Evolutionary conservation across 2,797 vertebrate species (phyloP).

Genomic region (Protonibea diacanthus): DNA sequence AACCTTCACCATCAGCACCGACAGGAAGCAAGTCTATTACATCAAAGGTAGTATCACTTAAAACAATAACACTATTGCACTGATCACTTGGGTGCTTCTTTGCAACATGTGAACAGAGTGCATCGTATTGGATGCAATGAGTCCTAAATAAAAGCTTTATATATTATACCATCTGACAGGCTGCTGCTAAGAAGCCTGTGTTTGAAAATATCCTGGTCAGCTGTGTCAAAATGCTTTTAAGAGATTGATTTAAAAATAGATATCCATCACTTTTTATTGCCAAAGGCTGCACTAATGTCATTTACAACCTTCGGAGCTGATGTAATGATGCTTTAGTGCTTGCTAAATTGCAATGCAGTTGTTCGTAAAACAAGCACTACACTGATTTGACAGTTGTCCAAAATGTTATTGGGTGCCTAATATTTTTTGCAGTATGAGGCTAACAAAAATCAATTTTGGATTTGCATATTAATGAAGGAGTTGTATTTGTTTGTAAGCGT

Average conservation of each 20-base stretch:
- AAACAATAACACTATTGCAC: neutral
- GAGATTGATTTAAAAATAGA: conserved; percentile 43
- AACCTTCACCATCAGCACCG: neutral
- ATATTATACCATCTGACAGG: conserved; percentile 17
- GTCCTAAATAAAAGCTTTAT: neutral
- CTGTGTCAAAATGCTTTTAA: conserved; percentile 48
- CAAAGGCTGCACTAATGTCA: conserved; percentile 23
- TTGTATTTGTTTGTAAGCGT: conserved; percentile 14
- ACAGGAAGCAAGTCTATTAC: conserved; percentile 5
- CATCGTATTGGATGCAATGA: neutral
- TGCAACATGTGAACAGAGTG: conserved; percentile 20
- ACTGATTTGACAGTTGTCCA: conserved; percentile 21
- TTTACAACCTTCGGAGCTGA: conserved; percentile 28
- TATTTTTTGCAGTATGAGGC: neutral
- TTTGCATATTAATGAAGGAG: conserved; percentile 8
- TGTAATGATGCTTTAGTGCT: conserved; percentile 29
- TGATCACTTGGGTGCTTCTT: neutral
- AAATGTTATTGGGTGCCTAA: neutral
- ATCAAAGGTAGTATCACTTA: conserved; percentile 5
- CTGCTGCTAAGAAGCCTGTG: conserved; percentile 17
- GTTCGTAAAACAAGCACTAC: neutral
- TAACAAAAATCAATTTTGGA: neutral
- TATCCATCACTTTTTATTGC: conserved; percentile 32
- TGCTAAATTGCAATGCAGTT: conserved; percentile 10
- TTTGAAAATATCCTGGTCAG: conserved; percentile 42